Evolutionary conservation across 2,888 invertebrate species (phyloP).

Genomic region (Halictus quadricinctus): DNA sequence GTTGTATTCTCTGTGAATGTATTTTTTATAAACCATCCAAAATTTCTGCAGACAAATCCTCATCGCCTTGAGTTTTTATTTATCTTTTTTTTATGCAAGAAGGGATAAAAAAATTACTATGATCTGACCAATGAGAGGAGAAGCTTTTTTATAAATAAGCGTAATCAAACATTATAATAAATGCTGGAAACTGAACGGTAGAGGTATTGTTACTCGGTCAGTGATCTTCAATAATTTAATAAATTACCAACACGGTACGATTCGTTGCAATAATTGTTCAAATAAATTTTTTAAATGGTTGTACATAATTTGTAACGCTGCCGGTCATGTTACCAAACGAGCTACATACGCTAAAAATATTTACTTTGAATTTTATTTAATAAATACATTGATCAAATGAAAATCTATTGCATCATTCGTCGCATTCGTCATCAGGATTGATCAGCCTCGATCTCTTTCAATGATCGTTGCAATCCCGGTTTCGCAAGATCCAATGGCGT

Average conservation of each 20-base stretch:
- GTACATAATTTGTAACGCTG: constrained; percentile 26
- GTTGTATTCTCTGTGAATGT: constrained; percentile 3
- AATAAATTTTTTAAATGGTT: constrained; percentile 14
- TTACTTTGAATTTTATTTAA: constrained; percentile 40
- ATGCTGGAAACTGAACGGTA: constrained; percentile 48
- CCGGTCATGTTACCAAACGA: constrained; percentile 23
- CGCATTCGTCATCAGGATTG: background rate
- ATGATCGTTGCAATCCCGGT: constrained; percentile 65
- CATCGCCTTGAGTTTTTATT: constrained; percentile 2
- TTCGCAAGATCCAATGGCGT: constrained; percentile 86
- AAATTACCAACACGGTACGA: background rate
- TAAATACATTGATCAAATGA: constrained; percentile 30
- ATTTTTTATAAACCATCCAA: constrained; percentile 46
- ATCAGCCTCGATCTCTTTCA: constrained; percentile 64
- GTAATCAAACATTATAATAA: constrained; percentile 74
- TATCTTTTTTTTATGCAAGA: constrained; percentile 29
- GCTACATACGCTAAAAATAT: constrained; percentile 23
- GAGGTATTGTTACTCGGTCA: constrained; percentile 41
- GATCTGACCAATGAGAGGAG: constrained; percentile 42
- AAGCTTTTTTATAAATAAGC: constrained; percentile 79
- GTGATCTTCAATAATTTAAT: constrained; percentile 45
- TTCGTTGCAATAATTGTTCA: background rate
- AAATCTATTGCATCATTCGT: constrained; percentile 10
- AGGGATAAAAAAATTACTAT: constrained; percentile 19
- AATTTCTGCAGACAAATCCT: constrained; percentile 23